Conservation (phyloP, 2,888 invertebrate genomes). For the Eupithecia inturbata region DNA sequence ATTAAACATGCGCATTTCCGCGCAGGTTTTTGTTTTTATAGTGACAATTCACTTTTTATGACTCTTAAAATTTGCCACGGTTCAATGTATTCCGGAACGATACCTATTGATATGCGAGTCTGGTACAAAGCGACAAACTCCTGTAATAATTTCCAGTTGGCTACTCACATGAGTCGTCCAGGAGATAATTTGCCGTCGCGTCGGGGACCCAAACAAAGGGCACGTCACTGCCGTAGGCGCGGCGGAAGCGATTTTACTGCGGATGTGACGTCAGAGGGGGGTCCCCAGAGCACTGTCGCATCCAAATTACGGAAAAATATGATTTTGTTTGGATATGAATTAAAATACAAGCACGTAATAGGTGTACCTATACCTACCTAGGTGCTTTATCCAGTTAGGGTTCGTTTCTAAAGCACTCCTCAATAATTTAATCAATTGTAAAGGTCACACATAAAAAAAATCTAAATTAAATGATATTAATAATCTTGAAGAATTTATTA, state of each 20-base stretch:
- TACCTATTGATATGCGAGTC: conserved; percentile 9
- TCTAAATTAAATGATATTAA: not conserved
- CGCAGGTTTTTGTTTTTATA: conserved; percentile 4
- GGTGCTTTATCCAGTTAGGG: not conserved
- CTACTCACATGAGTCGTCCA: conserved; percentile 68
- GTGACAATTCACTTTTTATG: conserved; percentile 1
- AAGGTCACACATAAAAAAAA: not conserved
- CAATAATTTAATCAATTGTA: not conserved
- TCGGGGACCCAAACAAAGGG: conserved; percentile 70
- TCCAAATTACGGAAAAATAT: conserved; percentile 17
- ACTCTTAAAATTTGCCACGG: not conserved
- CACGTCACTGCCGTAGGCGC: conserved; percentile 74
- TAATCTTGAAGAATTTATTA: not conserved
- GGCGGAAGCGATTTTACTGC: conserved; percentile 79
- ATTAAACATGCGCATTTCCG: not conserved
- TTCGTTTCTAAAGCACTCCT: not conserved
- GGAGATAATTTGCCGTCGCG: conserved; percentile 62
- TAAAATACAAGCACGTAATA: not conserved
- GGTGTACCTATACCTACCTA: not conserved
- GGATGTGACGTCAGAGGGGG: conserved; percentile 76
- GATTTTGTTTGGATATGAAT: conserved; percentile 9
- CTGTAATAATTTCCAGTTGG: conserved; percentile 61
- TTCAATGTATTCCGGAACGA: not conserved
- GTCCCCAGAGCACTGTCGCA: conserved; percentile 32
- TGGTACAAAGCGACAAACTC: conserved; percentile 22